Percentiles rank a stretch among this genome's conserved stretches.
Conservation (phyloP, 2,888 invertebrate genomes). For the Trissolcus brochymenae region DNA sequence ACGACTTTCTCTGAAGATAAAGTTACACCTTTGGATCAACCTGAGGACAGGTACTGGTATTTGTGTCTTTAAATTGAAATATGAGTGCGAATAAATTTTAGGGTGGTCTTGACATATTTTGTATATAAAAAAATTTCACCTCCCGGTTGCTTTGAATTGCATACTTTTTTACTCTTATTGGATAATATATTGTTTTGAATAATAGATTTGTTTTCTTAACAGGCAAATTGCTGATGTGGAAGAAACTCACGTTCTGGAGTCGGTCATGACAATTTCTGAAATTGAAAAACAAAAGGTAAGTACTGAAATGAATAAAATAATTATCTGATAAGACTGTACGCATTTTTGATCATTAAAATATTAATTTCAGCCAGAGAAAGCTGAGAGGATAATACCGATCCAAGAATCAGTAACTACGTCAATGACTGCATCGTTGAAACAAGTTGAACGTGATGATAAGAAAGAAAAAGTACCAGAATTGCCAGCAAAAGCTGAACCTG, state of each 20-base stretch:
- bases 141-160: no score
- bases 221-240: conserved; percentile 78
- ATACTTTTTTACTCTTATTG: background rate
- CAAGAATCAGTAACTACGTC: conserved; percentile 80
- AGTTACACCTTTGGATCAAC: conserved; percentile 64
- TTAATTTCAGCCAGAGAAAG: conserved; percentile 70
- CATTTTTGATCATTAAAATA: background rate
- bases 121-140: no score
- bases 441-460: conserved; percentile 79
- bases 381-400: conserved; percentile 79
- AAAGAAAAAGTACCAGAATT: conserved; percentile 71
- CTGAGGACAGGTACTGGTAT: conserved; percentile 69
- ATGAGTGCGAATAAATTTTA: no score
- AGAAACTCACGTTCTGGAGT: conserved; percentile 79
- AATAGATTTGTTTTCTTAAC: background rate
- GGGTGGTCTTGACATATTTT: no score
- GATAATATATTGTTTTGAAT: background rate
- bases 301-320: no score
- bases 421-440: conserved; percentile 81
- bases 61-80: no score
- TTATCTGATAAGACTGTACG: background rate
- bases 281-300: no score
- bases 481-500: conserved; percentile 77
- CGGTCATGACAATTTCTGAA: conserved; percentile 79
- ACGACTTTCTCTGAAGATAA: conserved; percentile 71